These are phyloP conservation scores for Rhagonycha fulva DNA, from an alignment of 2,888 invertebrate genomes.

Conservation along the genomic window DNA sequence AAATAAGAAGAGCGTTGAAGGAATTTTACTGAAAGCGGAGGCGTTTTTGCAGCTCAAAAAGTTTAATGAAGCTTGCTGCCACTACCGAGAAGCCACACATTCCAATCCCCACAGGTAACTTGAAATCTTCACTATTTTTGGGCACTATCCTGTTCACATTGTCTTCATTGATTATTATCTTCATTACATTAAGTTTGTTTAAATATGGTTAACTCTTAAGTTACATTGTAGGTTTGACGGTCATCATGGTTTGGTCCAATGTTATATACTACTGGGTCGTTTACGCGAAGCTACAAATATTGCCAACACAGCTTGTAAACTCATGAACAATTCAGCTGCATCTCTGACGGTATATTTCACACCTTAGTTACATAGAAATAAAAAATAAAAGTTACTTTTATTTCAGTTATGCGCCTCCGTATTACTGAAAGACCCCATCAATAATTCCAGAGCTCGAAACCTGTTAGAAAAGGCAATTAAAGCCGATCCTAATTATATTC, in stretches of 20 bases:
- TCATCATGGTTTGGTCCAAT: conserved; percentile 77
- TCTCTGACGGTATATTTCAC: conserved; percentile 69
- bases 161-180: too few relatives aligned
- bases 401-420: conserved; percentile 74
- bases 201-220: neutral
- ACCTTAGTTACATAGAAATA: neutral
- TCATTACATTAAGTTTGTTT: too few relatives aligned
- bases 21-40: conserved; percentile 73
- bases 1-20: conserved; percentile 71
- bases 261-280: conserved; percentile 70
- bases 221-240: conserved; percentile 66
- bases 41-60: conserved; percentile 69
- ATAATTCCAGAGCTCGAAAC: conserved; percentile 65
- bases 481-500: conserved; percentile 71
- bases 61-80: conserved; percentile 66
- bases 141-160: too few relatives aligned
- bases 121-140: neutral
- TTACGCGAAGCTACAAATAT: conserved; percentile 73
- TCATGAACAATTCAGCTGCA: conserved; percentile 72
- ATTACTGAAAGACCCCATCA: conserved; percentile 68
- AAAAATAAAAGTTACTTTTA: conserved; percentile 8
- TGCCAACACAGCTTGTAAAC: conserved; percentile 72
- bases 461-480: conserved; percentile 74
- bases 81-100: conserved; percentile 69
- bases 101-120: conserved; percentile 58